These are phyloP conservation scores for Puffinus mauretanicus DNA, from an alignment of 2,113 vertebrate genomes.

Conservation along the genomic window DNA sequence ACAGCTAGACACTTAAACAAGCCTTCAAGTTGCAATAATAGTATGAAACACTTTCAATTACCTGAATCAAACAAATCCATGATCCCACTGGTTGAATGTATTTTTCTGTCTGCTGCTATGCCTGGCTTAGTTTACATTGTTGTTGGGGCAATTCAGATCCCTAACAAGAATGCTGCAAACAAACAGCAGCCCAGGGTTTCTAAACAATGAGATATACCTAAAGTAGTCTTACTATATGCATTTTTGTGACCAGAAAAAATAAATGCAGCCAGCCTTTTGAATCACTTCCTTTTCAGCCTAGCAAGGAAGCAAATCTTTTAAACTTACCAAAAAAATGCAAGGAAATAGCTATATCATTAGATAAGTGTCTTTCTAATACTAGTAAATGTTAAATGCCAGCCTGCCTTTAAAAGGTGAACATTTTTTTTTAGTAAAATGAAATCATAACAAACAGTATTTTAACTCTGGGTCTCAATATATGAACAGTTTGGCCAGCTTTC, in stretches of 20 bases:
- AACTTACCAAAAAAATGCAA: not conserved
- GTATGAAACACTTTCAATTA: conserved; percentile 98
- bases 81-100: conserved; percentile 85
- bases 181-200: conserved; percentile 43
- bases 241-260: conserved; percentile 29
- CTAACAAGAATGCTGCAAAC: conserved; percentile 58
- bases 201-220: conserved; percentile 45
- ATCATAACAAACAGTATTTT: not conserved
- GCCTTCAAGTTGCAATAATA: conserved; percentile 96
- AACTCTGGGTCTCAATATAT: not conserved
- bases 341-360: not conserved
- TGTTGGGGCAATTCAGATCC: conserved; percentile 68
- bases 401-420: not conserved
- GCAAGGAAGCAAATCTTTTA: not conserved
- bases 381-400: not conserved
- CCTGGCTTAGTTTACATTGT: conserved; percentile 74
- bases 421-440: not conserved
- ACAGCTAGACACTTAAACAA: conserved; percentile 96
- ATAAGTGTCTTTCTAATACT: not conserved
- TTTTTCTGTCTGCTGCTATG: conserved; percentile 78
- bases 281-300: not conserved
- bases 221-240: not conserved
- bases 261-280: not conserved
- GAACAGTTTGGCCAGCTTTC: not conserved
- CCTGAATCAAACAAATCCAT: conserved; percentile 96